A percentile compares a stretch with the other conserved stretches of the same genome.
Evolutionary conservation across 35 echinoderm and acorn worm species (phyloP).

Genomic region (Apostichopus parvimensis): DNA sequence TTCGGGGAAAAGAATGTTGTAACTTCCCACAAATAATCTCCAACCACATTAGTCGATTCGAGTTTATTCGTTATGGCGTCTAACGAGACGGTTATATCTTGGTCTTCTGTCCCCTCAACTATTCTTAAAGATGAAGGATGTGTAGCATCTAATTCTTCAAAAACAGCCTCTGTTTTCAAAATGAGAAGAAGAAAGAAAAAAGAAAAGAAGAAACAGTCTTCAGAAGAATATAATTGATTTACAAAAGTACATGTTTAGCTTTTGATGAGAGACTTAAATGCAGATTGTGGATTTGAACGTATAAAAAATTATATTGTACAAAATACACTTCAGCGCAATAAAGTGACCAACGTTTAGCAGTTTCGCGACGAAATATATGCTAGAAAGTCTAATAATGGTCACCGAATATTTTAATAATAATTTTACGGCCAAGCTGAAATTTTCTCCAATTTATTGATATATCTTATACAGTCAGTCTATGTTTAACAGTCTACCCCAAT

Average conservation of each 20-base stretch:
- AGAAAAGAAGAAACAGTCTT: not conserved
- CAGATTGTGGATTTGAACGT: too few species aligned
- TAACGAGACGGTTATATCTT: conserved; percentile 5
- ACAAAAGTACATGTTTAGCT: too few species aligned
- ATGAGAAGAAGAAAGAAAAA: not conserved
- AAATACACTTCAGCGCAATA: too few species aligned
- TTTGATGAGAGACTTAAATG: too few species aligned
- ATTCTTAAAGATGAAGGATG: not conserved
- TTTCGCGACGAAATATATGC: not conserved
- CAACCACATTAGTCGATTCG: not conserved
- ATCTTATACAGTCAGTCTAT: too few species aligned
- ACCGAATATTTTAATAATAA: too few species aligned
- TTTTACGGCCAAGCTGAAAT: too few species aligned
- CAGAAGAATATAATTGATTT: not conserved
- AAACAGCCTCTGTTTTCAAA: conserved; percentile 31
- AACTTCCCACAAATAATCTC: conserved; percentile 44
- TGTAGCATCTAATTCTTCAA: not conserved
- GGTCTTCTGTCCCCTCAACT: conserved; percentile 13
- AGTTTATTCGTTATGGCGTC: conserved; percentile 44
- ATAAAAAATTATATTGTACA: too few species aligned
- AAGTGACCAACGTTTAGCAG: too few species aligned
- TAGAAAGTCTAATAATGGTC: too few species aligned
- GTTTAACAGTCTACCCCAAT: too few species aligned
- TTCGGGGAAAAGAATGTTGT: conserved; percentile 30
- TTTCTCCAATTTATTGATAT: too few species aligned